phyloP scores from a whole-genome alignment of 2,888 invertebrate genomes.

The Hipparchia semele region DNA sequence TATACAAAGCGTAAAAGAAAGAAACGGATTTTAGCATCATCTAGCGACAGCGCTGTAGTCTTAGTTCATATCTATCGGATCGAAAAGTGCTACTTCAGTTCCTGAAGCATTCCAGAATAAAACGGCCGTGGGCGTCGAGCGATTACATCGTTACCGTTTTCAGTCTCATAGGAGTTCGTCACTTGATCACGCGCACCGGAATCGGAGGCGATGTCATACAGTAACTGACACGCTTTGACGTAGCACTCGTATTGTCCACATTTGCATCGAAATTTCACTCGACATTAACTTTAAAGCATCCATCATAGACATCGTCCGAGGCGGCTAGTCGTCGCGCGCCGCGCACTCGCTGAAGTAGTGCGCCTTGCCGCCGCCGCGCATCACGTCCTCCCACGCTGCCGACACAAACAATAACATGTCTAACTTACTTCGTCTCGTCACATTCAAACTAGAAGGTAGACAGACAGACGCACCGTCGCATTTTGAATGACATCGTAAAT shows the following conservation, averaged over 20 bases:
- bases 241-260: neutral
- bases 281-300: slow-evolving; percentile 1
- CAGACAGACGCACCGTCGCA: no score
- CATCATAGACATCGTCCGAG: neutral
- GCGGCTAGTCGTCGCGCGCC: slow-evolving; percentile 8
- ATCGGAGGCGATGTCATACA: neutral
- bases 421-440: no score
- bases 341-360: slow-evolving; percentile 75
- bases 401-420: neutral
- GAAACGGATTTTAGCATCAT: slow-evolving; percentile 20
- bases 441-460: no score
- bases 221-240: neutral
- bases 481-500: no score
- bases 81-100: neutral
- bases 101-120: neutral
- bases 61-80: neutral
- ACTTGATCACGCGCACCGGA: neutral
- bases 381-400: slow-evolving; percentile 89
- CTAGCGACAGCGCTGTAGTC: neutral
- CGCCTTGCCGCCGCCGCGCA: slow-evolving; percentile 76
- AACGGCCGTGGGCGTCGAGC: neutral
- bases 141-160: neutral
- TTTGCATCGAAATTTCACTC: slow-evolving; percentile 10
- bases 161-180: neutral
- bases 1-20: slow-evolving; percentile 49